These are phyloP conservation scores for Dermolepida albohirtum DNA, from an alignment of 2,888 invertebrate species.

Conservation along the genomic window DNA sequence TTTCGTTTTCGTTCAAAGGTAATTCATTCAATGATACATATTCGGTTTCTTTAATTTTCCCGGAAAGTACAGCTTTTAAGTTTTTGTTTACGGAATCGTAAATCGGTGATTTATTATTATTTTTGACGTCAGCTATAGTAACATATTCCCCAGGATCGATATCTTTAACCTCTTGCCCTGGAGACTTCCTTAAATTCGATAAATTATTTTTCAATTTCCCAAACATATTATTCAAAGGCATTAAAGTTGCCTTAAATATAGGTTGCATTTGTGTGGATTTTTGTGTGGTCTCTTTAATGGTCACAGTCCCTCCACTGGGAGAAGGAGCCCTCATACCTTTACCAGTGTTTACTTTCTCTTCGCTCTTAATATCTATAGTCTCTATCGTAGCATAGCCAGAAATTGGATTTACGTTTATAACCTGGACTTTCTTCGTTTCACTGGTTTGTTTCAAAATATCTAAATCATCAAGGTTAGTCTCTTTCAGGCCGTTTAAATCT, in stretches of 20 bases:
- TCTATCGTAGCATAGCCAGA: conserved; percentile 63
- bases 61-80: conserved; percentile 71
- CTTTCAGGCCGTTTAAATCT: conserved; percentile 16
- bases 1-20: conserved; percentile 65
- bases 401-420: conserved; percentile 61
- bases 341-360: conserved; percentile 42
- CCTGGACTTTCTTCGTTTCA: conserved; percentile 47
- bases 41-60: conserved; percentile 75
- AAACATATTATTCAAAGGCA: conserved; percentile 79
- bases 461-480: conserved; percentile 46
- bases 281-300: conserved; percentile 51
- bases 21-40: conserved; percentile 86
- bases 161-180: conserved; percentile 62
- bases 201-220: conserved; percentile 71
- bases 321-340: conserved; percentile 58
- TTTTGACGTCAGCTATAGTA: conserved; percentile 84
- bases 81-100: conserved; percentile 77
- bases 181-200: conserved; percentile 25
- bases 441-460: conserved; percentile 41
- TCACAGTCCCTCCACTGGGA: conserved; percentile 62
- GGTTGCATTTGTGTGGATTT: conserved; percentile 54
- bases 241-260: conserved; percentile 65
- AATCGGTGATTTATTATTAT: conserved; percentile 75
- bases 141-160: conserved; percentile 85
- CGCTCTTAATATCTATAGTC: conserved; percentile 50